These are phyloP conservation scores for Aphelinus atriplicis DNA, from an alignment of 1,140 invertebrate genomes.

Conservation along the genomic window DNA sequence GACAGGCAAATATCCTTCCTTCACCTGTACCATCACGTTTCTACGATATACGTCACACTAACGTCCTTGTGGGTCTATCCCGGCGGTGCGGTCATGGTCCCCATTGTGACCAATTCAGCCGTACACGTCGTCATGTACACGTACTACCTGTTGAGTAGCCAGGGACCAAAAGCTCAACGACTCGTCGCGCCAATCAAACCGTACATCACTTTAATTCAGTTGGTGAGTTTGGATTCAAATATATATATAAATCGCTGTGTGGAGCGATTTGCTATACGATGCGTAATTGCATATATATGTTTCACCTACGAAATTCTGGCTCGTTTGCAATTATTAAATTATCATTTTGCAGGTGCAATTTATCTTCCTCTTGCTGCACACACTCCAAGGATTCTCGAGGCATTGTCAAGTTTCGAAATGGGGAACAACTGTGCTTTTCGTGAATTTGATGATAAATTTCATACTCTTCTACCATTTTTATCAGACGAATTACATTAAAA, in stretches of 20 bases:
- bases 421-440: slow-evolving; percentile 35
- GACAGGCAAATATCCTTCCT: slow-evolving; percentile 66
- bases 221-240: slow-evolving; percentile 45
- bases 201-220: slow-evolving; percentile 58
- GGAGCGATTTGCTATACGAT: no score
- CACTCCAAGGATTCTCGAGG: slow-evolving; percentile 34
- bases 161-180: slow-evolving; percentile 31
- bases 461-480: slow-evolving; percentile 53
- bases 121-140: slow-evolving; percentile 58
- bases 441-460: slow-evolving; percentile 47
- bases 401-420: slow-evolving; percentile 40
- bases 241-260: not conserved
- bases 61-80: slow-evolving; percentile 66
- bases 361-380: slow-evolving; percentile 76
- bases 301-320: no score
- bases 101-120: slow-evolving; percentile 46
- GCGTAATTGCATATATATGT: not conserved
- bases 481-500: slow-evolving; percentile 45
- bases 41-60: slow-evolving; percentile 69
- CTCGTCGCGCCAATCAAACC: slow-evolving; percentile 44
- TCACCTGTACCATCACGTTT: slow-evolving; percentile 77
- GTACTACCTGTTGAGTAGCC: slow-evolving; percentile 51
- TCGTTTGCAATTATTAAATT: no score
- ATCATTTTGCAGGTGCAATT: slow-evolving; percentile 70
- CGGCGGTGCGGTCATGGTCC: slow-evolving; percentile 50